Evolutionary conservation across 2,888 invertebrate species (phyloP).

Genomic region (Campoplex capitator): DNA sequence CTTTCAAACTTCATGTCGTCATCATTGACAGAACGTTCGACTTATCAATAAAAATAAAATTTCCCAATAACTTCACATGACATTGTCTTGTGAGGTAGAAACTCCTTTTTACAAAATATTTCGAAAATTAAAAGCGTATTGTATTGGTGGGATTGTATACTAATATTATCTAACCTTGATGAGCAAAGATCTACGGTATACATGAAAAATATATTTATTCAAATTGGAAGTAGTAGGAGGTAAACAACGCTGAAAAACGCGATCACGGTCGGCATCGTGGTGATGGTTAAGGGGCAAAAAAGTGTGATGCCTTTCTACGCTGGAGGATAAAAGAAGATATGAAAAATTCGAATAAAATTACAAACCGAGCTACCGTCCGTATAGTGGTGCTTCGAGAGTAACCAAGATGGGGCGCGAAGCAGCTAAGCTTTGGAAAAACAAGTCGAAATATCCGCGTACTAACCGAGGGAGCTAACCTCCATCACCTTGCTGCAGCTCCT

Average conservation of each 20-base stretch:
- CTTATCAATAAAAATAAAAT: no score
- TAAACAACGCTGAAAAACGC: slow-evolving; percentile 48
- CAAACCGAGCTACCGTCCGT: slow-evolving; percentile 70
- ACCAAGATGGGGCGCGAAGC: slow-evolving; percentile 28
- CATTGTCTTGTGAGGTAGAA: background rate
- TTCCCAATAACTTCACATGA: background rate
- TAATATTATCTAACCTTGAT: background rate
- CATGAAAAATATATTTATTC: slow-evolving; percentile 7
- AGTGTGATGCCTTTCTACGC: slow-evolving; percentile 37
- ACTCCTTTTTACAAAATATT: no score
- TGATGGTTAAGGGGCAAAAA: background rate
- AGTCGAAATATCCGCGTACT: slow-evolving; percentile 63
- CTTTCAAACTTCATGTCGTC: no score
- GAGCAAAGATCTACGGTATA: background rate
- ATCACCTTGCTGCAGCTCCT: slow-evolving; percentile 9
- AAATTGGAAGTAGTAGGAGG: slow-evolving; percentile 26
- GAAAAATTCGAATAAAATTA: slow-evolving; percentile 76
- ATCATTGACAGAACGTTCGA: no score
- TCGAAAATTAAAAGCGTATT: no score
- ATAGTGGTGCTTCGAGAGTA: slow-evolving; percentile 43
- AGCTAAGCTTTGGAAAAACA: slow-evolving; percentile 62
- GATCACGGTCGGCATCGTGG: slow-evolving; percentile 24
- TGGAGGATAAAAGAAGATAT: slow-evolving; percentile 64
- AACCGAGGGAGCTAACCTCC: slow-evolving; percentile 29
- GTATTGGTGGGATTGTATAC: no score